Evolutionary conservation across 2,797 vertebrate species (phyloP).

Genomic region (Gobio occitaniae): DNA sequence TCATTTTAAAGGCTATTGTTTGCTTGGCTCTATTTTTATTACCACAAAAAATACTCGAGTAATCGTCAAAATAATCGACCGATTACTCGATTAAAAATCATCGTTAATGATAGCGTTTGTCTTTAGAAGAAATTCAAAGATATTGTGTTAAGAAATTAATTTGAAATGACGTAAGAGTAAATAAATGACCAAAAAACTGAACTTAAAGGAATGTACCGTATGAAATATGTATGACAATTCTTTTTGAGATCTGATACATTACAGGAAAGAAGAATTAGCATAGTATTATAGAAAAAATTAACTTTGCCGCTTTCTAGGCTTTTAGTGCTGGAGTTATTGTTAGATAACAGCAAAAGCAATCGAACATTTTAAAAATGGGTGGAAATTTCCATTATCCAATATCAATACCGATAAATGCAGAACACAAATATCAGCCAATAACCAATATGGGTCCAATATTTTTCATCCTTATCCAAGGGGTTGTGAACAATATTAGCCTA

Average conservation of each 20-base stretch:
- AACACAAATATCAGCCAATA: not conserved
- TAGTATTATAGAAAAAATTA: not conserved
- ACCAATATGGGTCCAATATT: not conserved
- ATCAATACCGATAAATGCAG: not conserved
- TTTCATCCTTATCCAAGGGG: not conserved
- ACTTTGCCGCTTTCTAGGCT: not conserved
- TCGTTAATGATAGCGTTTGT: too few species aligned
- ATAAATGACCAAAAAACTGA: too few species aligned
- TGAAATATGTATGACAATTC: too few species aligned
- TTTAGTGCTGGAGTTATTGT: not conserved
- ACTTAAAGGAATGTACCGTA: too few species aligned
- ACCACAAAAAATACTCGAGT: too few species aligned
- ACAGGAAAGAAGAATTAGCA: not conserved
- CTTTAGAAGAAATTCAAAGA: too few species aligned
- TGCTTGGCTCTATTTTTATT: too few species aligned
- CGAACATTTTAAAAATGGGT: accelerated
- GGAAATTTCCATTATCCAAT: not conserved
- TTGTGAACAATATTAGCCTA: not conserved
- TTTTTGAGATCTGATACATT: not conserved
- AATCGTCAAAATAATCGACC: too few species aligned
- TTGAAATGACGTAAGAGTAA: too few species aligned
- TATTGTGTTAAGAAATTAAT: too few species aligned
- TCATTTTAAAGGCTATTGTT: too few species aligned
- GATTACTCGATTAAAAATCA: too few species aligned
- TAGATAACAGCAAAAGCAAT: not conserved